A percentile compares a stretch with the other conserved stretches of the same genome.
Evolutionary conservation across 37 sponge, comb jelly and placozoan genomes (phyloP).

Genomic region (Spongilla lacustris): DNA sequence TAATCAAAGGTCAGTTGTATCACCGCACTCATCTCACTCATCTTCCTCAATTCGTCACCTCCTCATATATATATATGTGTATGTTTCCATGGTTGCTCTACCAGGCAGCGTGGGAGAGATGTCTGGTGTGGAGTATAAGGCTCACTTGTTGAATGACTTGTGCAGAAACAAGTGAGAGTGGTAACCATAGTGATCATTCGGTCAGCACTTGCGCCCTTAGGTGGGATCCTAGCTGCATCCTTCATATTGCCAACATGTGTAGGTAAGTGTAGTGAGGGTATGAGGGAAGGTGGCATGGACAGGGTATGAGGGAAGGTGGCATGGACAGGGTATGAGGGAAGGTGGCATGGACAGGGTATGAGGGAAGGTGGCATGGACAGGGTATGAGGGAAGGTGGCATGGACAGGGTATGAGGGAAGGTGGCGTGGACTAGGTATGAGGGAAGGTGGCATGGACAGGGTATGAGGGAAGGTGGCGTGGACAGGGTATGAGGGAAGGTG

Average conservation of each 20-base stretch:
- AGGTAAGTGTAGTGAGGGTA: constrained; percentile 17
- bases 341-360: too few relatives aligned
- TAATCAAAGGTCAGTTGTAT: constrained; percentile 32
- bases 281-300: too few relatives aligned
- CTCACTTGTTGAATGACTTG: constrained; percentile 64
- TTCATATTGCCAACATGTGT: constrained; percentile 30
- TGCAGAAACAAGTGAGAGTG: constrained; percentile 45
- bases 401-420: too few relatives aligned
- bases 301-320: too few relatives aligned
- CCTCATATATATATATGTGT: too few relatives aligned
- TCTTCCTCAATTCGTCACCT: neutral
- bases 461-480: too few relatives aligned
- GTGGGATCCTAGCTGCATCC: constrained; percentile 45
- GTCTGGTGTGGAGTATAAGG: constrained; percentile 58
- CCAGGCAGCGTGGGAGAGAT: constrained; percentile 36
- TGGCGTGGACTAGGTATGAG: too few relatives aligned
- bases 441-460: neutral
- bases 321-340: too few relatives aligned
- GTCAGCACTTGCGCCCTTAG: neutral
- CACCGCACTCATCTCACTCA: neutral
- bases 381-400: too few relatives aligned
- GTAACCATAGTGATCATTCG: neutral
- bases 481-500: too few relatives aligned
- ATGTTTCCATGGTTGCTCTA: neutral
- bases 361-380: too few relatives aligned